A percentile compares a stretch with the other conserved stretches of the same genome.
These are phyloP conservation scores for Hylaea fasciaria DNA, from an alignment of 2,888 invertebrate species.

Conservation along the genomic window DNA sequence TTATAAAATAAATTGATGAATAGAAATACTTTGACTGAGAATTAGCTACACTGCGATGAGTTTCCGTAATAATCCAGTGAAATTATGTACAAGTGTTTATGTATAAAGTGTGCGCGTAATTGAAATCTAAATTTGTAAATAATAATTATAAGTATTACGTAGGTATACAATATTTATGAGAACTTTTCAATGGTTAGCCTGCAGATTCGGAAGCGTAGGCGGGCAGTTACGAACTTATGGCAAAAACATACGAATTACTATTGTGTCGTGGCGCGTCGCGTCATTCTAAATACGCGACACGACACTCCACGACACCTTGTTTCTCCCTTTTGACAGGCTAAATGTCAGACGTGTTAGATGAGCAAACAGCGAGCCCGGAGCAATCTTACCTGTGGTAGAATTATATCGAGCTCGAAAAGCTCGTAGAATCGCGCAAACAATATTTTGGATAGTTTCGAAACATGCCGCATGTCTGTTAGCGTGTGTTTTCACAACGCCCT, in stretches of 20 bases:
- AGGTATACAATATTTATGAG: slow-evolving; percentile 21
- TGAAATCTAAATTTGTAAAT: slow-evolving; percentile 24
- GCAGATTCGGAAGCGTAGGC: not conserved
- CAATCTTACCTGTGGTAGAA: no score
- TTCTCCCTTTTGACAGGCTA: no score
- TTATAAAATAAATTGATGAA: slow-evolving; percentile 21
- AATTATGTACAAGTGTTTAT: slow-evolving; percentile 16
- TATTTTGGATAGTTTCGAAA: no score
- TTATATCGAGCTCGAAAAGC: no score
- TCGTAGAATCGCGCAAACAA: no score
- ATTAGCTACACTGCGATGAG: not conserved
- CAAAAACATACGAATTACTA: not conserved
- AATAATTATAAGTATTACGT: slow-evolving; percentile 24
- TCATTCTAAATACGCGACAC: no score
- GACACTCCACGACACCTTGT: no score
- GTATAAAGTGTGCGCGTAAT: not conserved
- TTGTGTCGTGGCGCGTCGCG: not conserved
- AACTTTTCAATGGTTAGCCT: slow-evolving; percentile 1
- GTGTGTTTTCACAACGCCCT: no score
- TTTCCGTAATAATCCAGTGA: slow-evolving; percentile 7
- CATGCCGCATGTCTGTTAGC: no score
- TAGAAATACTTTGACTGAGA: slow-evolving; percentile 10
- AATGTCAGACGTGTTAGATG: no score
- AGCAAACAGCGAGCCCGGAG: no score
- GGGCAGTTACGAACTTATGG: not conserved